Percentiles rank a stretch among this genome's conserved stretches.
These are phyloP conservation scores for Calidris pugnax DNA, from an alignment of 2,113 vertebrate species.

Conservation along the genomic window DNA sequence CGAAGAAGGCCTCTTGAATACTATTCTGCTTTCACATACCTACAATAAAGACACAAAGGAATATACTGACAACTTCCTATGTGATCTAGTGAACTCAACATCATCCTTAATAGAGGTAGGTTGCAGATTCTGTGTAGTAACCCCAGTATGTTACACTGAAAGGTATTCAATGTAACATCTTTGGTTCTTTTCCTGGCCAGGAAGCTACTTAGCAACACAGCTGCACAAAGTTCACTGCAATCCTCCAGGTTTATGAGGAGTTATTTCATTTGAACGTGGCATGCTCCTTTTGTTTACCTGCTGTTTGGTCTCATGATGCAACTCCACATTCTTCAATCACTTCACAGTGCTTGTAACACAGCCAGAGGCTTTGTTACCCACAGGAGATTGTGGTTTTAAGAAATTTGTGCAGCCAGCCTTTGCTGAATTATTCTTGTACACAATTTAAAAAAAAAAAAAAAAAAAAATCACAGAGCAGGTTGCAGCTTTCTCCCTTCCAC, in stretches of 20 bases:
- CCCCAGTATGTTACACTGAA: too few species aligned
- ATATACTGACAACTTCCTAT: background rate
- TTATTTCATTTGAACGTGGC: background rate
- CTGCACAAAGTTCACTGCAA: background rate
- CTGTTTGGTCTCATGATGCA: background rate
- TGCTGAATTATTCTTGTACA: background rate
- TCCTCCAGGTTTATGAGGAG: background rate
- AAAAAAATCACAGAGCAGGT: background rate
- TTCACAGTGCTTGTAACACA: background rate
- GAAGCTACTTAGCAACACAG: background rate
- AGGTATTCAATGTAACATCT: background rate
- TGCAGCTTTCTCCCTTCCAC: background rate
- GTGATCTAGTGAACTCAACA: background rate
- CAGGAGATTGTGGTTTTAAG: background rate
- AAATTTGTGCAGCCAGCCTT: background rate
- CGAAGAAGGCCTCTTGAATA: background rate
- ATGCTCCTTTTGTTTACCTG: slow-evolving; percentile 10
- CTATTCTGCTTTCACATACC: background rate
- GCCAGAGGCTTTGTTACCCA: slow-evolving; percentile 11
- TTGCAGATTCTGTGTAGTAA: background rate
- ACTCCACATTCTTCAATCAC: background rate
- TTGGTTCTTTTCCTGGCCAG: background rate
- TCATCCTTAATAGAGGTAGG: background rate
- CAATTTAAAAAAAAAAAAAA: background rate
- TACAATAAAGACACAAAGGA: background rate